Base-by-base conservation (phyloP, 1,140 invertebrate genomes). In the Polypedilum pembai region DNA sequence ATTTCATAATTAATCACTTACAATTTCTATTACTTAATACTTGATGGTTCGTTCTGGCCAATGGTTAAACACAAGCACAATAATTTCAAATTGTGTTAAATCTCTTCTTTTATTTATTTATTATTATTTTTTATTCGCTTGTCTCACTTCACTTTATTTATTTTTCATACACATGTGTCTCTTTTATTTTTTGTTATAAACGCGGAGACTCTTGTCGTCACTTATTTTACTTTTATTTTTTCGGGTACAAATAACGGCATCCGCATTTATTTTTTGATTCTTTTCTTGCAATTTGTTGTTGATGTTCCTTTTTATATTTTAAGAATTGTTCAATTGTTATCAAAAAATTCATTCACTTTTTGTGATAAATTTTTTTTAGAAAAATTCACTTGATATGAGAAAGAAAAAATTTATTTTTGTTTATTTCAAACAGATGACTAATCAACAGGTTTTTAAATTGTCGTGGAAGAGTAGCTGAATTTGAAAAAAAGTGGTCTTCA, bases 211-310 rank as follows among this genome's bases (percentile, higher is more conserved):
- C 12, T 56, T 69, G 65, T 69, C 65, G 17, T 69, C 65, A 69
- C 65, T 20, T 20, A 20, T 20, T 18, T 18, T n/a, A 56, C 8
- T n/a, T n/a, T n/a, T 56, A 20, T 18, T 69, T 21, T 69, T 69
- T 69, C 18, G 17, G 65, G 65, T 18, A 69, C 65, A 69, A 69
- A 69, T 69, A 69, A 69, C 65, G 65, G 65, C 17, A 69, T 21
- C 20, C 65, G 65, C 20, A 20, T 69, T 18, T 69, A 69, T 69
- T 21, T 69, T 20, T 69, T 3, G 4, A 20, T 69, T n/a, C 12
- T 56, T 56, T 56, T 12, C 12, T n/a, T 56, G 12, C 4, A 56
- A 56, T 56, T 33, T 33, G 1, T 33, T 33, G 24, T 33, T 33
- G 5, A 33, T 56, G 45, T n/a, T 56, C 45, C 41, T 45, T 45